Evolutionary conservation across 2,888 invertebrate species (phyloP).

Genomic region (Cosmorhoe ocellata): DNA sequence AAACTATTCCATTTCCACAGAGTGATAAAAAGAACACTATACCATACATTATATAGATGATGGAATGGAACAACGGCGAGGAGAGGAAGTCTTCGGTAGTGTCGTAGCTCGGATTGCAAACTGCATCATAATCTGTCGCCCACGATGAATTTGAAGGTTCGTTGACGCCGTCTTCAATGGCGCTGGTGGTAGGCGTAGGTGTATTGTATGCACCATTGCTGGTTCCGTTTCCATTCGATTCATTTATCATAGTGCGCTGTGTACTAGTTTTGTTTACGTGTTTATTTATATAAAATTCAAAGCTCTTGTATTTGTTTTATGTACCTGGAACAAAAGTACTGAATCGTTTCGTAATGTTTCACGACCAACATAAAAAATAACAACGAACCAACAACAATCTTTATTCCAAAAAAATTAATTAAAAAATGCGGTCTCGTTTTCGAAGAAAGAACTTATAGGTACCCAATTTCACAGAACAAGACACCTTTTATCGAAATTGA

Average conservation of each 20-base stretch:
- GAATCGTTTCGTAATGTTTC: background rate
- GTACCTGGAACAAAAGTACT: conserved; percentile 28
- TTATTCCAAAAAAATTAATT: too few relatives aligned
- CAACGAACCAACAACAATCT: too few relatives aligned
- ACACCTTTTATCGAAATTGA: too few relatives aligned
- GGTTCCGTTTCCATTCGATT: conserved; percentile 44
- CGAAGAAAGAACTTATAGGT: too few relatives aligned
- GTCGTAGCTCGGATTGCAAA: conserved; percentile 44
- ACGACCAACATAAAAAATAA: too few relatives aligned
- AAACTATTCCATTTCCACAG: conserved; percentile 90
- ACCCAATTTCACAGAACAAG: too few relatives aligned
- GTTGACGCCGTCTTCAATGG: conserved; percentile 33
- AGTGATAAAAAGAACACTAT: conserved; percentile 87
- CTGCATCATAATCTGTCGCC: conserved; percentile 42
- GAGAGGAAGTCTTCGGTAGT: conserved; percentile 57
- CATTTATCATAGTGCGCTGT: conserved; percentile 54
- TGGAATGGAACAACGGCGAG: conserved; percentile 82
- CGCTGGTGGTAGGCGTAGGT: conserved; percentile 30
- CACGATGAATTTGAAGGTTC: conserved; percentile 49
- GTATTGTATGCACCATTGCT: conserved; percentile 36
- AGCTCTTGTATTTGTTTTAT: background rate
- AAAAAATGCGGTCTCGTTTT: too few relatives aligned
- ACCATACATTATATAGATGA: conserved; percentile 87
- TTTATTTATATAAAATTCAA: conserved; percentile 12
- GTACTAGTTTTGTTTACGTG: conserved; percentile 10